A percentile compares a stretch with the other conserved stretches of the same genome.
These are phyloP conservation scores for Echinometra lucunter DNA, from an alignment of 53 echinoderm and acorn worm species.

Conservation along the genomic window DNA sequence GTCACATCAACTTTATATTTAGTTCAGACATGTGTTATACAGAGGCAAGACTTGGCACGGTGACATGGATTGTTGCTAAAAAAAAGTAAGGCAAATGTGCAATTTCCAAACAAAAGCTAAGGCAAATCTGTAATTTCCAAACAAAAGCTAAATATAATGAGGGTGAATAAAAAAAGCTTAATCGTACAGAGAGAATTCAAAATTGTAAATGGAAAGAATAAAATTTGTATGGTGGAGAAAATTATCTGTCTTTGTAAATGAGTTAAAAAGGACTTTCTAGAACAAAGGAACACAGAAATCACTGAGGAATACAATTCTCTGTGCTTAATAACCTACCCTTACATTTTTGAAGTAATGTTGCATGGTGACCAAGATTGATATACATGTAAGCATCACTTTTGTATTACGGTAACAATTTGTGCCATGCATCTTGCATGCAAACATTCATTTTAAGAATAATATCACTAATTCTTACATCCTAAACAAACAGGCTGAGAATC, in stretches of 20 bases:
- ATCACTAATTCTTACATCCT: constrained; percentile 30
- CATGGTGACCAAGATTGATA: neutral
- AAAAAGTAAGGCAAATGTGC: neutral
- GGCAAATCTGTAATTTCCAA: neutral
- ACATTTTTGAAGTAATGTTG: no score
- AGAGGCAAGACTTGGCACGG: neutral
- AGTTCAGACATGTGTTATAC: neutral
- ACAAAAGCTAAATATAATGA: neutral
- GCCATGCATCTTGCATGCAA: neutral
- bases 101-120: neutral
- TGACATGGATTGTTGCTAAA: neutral
- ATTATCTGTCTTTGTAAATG: neutral
- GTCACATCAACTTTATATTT: neutral
- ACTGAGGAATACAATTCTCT: neutral
- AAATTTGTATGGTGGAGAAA: no score
- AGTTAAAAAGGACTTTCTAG: no score
- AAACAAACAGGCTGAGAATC: neutral
- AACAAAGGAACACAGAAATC: neutral
- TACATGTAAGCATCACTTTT: neutral
- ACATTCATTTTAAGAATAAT: neutral
- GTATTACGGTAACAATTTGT: neutral
- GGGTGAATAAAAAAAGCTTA: no score
- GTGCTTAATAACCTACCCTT: no score
- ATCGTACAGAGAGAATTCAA: no score
- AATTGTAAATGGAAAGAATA: no score